Evolutionary conservation across 2,797 vertebrate genomes (phyloP).

Genomic region (Mormyrops attenuatus): DNA sequence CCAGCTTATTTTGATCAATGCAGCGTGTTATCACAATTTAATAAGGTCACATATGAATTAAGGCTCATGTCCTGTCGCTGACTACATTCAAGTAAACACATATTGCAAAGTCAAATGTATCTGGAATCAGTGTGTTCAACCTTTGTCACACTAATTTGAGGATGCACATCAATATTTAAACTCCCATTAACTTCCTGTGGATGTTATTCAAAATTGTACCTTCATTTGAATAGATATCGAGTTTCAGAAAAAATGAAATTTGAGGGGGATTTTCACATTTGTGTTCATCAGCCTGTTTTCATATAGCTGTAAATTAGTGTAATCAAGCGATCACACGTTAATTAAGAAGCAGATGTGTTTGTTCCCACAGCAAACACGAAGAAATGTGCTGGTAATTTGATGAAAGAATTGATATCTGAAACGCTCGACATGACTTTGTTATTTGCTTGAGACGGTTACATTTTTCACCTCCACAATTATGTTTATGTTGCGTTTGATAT

Average conservation of each 20-base stretch:
- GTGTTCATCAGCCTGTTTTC: conserved; percentile 44
- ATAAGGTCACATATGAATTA: background rate
- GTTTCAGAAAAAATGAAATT: background rate
- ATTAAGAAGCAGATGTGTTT: conserved; percentile 59
- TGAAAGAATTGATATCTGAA: conserved; percentile 52
- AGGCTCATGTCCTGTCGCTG: background rate
- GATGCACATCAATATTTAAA: background rate
- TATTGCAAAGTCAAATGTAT: background rate
- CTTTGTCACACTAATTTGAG: background rate
- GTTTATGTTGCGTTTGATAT: background rate
- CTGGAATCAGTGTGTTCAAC: background rate
- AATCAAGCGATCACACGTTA: conserved; percentile 64
- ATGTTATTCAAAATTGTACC: background rate
- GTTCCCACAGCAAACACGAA: conserved; percentile 51
- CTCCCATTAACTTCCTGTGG: background rate
- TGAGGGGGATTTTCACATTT: conserved; percentile 1
- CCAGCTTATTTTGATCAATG: background rate
- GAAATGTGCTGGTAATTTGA: conserved; percentile 55
- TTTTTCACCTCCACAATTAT: background rate
- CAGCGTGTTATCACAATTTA: background rate
- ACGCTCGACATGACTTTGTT: conserved; percentile 42
- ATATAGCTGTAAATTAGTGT: conserved; percentile 49
- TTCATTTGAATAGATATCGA: background rate
- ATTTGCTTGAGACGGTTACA: background rate
- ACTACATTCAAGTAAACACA: background rate